Evolutionary conservation across 2,113 vertebrate genomes (phyloP).

Genomic region (Dolichallabes microphthalmus): DNA sequence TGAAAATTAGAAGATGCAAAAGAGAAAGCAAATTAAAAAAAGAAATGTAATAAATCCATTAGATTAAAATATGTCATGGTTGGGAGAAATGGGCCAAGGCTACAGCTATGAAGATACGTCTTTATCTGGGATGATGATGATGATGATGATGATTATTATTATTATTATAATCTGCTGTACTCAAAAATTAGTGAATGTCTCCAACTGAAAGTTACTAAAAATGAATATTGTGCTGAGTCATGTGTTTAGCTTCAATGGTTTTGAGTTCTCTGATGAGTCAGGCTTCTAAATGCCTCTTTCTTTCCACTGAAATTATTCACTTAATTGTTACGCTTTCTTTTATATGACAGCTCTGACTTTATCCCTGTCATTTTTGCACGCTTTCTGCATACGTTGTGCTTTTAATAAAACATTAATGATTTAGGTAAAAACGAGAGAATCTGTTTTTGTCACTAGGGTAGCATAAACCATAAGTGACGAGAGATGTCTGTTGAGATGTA

Average conservation of each 20-base stretch:
- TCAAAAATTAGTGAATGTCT: neutral
- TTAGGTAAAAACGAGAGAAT: neutral
- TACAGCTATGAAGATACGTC: neutral
- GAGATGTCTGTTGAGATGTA: neutral
- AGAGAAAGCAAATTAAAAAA: constrained; percentile 9
- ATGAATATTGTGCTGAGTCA: constrained; percentile 40
- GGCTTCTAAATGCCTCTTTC: constrained; percentile 3
- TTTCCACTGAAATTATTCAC: constrained; percentile 27
- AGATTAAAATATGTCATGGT: constrained; percentile 20
- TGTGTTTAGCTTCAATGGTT: constrained; percentile 9
- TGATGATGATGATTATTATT: too few species aligned
- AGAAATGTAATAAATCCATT: constrained; percentile 27
- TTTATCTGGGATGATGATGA: neutral
- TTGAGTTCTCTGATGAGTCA: constrained; percentile 43
- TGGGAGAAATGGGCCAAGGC: constrained; percentile 15
- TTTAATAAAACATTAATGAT: constrained; percentile 23
- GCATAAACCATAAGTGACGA: neutral
- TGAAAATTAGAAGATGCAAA: constrained; percentile 8
- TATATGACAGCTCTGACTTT: constrained; percentile 26
- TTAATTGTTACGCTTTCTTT: constrained; percentile 29
- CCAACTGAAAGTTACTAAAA: neutral
- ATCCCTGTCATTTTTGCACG: constrained; percentile 30
- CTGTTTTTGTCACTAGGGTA: neutral
- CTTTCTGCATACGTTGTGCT: neutral
- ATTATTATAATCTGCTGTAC: too few species aligned